phyloP scores from a whole-genome alignment of 2,888 invertebrate genomes.

The Petrolisthes cinctipes region DNA sequence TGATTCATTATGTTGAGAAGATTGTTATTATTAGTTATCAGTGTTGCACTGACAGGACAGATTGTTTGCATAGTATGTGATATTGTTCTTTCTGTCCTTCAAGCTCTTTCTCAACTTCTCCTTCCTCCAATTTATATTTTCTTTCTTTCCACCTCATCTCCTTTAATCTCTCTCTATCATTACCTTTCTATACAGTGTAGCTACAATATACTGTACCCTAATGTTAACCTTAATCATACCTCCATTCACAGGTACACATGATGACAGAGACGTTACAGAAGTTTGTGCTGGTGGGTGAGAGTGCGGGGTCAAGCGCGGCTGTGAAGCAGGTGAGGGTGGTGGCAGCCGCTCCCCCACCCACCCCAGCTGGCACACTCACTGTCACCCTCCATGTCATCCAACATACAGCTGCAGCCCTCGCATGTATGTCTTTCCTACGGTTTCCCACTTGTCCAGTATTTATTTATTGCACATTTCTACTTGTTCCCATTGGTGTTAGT shows the following conservation, averaged over 20 bases:
- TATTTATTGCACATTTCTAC: no score
- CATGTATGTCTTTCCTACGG: conserved; percentile 8
- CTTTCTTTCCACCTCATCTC: neutral
- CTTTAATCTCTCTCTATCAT: neutral
- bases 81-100: neutral
- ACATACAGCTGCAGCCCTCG: conserved; percentile 91
- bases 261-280: conserved; percentile 91
- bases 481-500: no score
- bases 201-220: neutral
- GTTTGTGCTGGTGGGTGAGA: conserved; percentile 89
- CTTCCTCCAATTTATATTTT: neutral
- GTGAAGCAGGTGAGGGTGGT: conserved; percentile 89
- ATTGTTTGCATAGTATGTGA: neutral
- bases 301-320: conserved; percentile 70
- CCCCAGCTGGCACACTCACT: conserved; percentile 79
- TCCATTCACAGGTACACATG: conserved; percentile 71
- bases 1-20: no score
- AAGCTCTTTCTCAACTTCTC: neutral
- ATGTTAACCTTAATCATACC: neutral
- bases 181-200: neutral
- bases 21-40: neutral
- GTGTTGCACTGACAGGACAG: neutral
- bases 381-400: conserved; percentile 92
- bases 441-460: no score
- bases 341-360: conserved; percentile 81